Evolutionary conservation across 2,797 vertebrate genomes (phyloP), one percentile per base, ranked within the genome.

Genomic region (Chiroxiphia lanceolata): DNA sequence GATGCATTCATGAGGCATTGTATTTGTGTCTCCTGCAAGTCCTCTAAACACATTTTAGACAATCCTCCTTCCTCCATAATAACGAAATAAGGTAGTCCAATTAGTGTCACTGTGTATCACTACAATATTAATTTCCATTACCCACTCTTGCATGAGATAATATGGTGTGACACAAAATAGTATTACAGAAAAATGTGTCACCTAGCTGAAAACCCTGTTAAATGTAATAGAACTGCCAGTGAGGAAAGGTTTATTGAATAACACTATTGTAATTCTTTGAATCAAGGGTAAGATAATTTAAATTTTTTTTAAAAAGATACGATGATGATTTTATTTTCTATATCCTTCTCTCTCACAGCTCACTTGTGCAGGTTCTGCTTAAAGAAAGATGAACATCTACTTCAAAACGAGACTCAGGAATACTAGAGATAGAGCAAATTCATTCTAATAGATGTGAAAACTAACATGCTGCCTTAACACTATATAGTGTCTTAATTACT

Each of bases 101-200:
- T 95, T 96, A 96, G 83, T 96, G 95, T 96, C 92, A 96, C 74
- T 54, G 48, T 23, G 27, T 93, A 96, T 91, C 89, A 93, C 64
- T 88, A 90, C 79, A 90, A 81, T 94, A 97, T 96, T 97, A 97
- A 97, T 97, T 96, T 94, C 68, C 81, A 95, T 90, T 95, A 94
- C 48, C 29, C 85, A 91, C 64, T 96, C 92, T 95, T 94, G 94
- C 95, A 95, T 97, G 96, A 96, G 90, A 96, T 96, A 74, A 95
- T 95, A 88, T 61, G 85, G 50, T 80, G 92, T 89, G 78, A 94
- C 91, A 94, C 72, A 93, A 95, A 96, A 94, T 23, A 84, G 23
- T 54, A 84, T 76, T 87, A 94, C 47, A 94, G 75, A 90, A 88
- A 94, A 95, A 96, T 34, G 33, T 76, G 67, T 83, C 12, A 18